Conservation (phyloP, 2,113 vertebrate species). For the Epinephelus moara region DNA sequence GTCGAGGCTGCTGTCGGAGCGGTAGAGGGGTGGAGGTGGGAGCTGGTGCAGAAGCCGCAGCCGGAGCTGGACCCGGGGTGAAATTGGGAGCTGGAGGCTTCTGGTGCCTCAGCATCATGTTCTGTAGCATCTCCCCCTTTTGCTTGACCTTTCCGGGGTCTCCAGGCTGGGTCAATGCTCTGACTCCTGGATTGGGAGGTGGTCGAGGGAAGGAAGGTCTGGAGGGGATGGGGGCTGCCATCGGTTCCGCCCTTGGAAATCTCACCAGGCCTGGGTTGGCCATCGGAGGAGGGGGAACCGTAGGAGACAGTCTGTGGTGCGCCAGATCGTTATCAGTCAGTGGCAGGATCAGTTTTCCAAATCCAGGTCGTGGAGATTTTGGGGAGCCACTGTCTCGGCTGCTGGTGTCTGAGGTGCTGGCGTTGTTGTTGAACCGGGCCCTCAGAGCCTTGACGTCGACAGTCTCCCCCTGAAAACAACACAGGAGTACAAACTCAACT, state of each 20-base stretch:
- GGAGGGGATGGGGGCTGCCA: slow-evolving; percentile 26
- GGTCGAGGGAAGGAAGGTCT: slow-evolving; percentile 50
- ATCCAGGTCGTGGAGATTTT: slow-evolving; percentile 59
- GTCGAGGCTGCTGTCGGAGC: slow-evolving; percentile 28
- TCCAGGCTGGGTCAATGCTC: not conserved
- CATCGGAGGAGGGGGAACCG: slow-evolving; percentile 5
- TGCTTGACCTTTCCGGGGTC: slow-evolving; percentile 63
- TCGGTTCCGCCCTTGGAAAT: slow-evolving; percentile 36
- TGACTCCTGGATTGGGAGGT: slow-evolving; percentile 31
- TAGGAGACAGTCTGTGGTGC: slow-evolving; percentile 53
- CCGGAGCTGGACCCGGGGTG: not conserved
- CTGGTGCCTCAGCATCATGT: slow-evolving; percentile 73
- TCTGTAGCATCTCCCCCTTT: slow-evolving; percentile 77
- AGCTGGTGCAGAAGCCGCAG: not conserved
- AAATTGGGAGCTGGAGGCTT: slow-evolving; percentile 8
- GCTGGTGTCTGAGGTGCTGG: slow-evolving; percentile 54
- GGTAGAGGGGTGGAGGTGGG: slow-evolving; percentile 2
- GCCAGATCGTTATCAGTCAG: slow-evolving; percentile 16
- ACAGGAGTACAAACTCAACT: slow-evolving; percentile 36
- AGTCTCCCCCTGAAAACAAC: slow-evolving; percentile 78
- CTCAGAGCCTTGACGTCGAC: slow-evolving; percentile 83
- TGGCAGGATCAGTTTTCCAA: slow-evolving; percentile 43
- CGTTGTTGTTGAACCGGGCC: slow-evolving; percentile 74
- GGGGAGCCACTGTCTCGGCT: slow-evolving; percentile 67
- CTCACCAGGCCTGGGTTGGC: slow-evolving; percentile 28